phyloP scores from a whole-genome alignment of 1,140 invertebrate species.

The Pygmarrhopalites habei region DNA sequence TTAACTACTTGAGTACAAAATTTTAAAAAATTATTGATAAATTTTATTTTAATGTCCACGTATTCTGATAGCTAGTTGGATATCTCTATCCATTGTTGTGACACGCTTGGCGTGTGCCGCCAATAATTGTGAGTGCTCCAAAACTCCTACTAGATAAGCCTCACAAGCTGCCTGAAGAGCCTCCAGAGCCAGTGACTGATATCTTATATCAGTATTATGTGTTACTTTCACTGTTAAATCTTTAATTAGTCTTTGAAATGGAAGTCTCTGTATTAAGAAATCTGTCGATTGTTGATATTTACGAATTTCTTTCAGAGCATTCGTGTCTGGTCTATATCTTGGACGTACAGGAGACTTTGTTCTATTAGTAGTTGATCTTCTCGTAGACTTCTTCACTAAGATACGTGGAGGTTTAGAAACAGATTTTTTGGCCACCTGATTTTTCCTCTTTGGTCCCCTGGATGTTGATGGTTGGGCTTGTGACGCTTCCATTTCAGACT shows the following conservation, averaged over 20 bases:
- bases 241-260: constrained; percentile 75
- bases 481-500: no score
- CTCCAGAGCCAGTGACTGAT: constrained; percentile 46
- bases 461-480: no score
- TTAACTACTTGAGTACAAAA: no score
- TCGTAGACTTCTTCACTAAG: no score
- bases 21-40: no score
- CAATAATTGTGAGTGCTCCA: constrained; percentile 44
- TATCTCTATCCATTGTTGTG: constrained; percentile 43
- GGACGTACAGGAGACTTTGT: no score
- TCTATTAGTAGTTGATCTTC: no score
- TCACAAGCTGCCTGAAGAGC: constrained; percentile 27
- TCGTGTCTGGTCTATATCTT: constrained; percentile 65
- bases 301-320: constrained; percentile 76
- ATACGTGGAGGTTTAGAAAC: no score
- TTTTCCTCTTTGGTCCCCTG: no score
- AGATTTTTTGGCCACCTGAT: no score
- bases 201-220: constrained; percentile 56
- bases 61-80: constrained; percentile 42
- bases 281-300: constrained; percentile 81
- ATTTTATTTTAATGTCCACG: constrained; percentile 32
- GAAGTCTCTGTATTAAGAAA: constrained; percentile 69
- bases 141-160: constrained; percentile 41
- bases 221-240: constrained; percentile 78
- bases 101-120: constrained; percentile 43